These are phyloP conservation scores for Pogonomyrmex barbatus DNA, from an alignment of 1,140 invertebrate species.

Conservation along the genomic window DNA sequence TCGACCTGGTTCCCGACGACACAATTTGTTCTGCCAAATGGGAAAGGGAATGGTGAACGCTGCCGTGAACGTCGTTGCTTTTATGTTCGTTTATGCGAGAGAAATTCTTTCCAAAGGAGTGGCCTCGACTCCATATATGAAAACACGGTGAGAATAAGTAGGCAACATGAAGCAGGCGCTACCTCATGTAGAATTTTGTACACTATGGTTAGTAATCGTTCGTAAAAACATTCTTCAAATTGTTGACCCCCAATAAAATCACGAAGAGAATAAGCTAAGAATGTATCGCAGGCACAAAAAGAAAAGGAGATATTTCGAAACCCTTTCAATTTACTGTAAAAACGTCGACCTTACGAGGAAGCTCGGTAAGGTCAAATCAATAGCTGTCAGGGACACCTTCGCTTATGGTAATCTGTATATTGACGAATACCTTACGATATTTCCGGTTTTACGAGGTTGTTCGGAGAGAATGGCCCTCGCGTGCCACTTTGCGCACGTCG, in stretches of 20 bases:
- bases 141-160: neutral
- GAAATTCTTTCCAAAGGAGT: conserved; percentile 65
- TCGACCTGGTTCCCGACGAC: conserved; percentile 77
- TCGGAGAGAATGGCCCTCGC: conserved; percentile 73
- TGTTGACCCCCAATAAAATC: neutral
- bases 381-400: conserved; percentile 5
- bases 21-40: conserved; percentile 72
- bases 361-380: conserved; percentile 48
- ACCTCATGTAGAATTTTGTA: neutral
- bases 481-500: conserved; percentile 67
- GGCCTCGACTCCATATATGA: neutral
- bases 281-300: neutral
- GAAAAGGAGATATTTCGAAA: conserved; percentile 4
- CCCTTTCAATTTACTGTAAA: conserved; percentile 39
- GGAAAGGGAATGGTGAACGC: conserved; percentile 81
- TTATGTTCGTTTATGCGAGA: conserved; percentile 34
- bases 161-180: neutral
- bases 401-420: conserved; percentile 19
- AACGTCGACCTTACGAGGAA: conserved; percentile 25
- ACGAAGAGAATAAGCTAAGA: no score
- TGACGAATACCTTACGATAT: conserved; percentile 45
- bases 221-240: neutral
- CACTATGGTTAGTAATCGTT: neutral
- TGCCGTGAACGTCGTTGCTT: conserved; percentile 60
- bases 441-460: conserved; percentile 65